Conservation (phyloP, 2,113 vertebrate species). For the rat (Rattus norvegicus) region DNA sequence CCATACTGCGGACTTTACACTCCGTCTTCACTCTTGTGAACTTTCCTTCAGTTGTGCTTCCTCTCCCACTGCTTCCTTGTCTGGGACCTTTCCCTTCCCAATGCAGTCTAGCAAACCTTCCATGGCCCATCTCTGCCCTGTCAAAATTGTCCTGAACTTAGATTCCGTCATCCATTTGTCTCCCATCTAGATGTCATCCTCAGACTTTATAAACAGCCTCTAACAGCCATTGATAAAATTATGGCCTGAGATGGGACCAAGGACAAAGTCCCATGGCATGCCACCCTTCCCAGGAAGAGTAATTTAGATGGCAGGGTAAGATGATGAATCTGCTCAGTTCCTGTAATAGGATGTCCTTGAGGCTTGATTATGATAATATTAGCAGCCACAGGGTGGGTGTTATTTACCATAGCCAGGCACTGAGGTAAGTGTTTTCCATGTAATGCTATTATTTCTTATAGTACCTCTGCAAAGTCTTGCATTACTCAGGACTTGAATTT, state of each 20-base stretch:
- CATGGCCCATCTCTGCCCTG: neutral
- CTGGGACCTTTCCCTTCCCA: neutral
- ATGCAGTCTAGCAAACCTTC: neutral
- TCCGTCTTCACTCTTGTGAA: neutral
- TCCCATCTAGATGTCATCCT: slow-evolving; percentile 22
- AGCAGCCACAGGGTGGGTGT: neutral
- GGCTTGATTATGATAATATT: slow-evolving; percentile 49
- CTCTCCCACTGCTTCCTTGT: neutral
- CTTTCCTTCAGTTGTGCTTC: neutral
- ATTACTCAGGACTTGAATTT: slow-evolving; percentile 26
- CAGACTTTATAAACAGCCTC: slow-evolving; percentile 51
- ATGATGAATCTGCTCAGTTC: slow-evolving; percentile 48
- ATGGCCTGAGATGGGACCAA: slow-evolving; percentile 39
- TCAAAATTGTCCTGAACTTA: slow-evolving; percentile 38
- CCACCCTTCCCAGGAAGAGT: slow-evolving; percentile 39
- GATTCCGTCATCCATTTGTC: neutral
- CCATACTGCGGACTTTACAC: neutral
- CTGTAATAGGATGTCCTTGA: slow-evolving; percentile 35
- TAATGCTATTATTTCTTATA: slow-evolving; percentile 30
- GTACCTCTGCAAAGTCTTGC: neutral
- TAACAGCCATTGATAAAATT: slow-evolving; percentile 56
- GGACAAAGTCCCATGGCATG: slow-evolving; percentile 35
- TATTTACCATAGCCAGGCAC: neutral
- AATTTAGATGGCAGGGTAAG: slow-evolving; percentile 25
- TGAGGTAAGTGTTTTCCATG: slow-evolving; percentile 16